phyloP scores from a whole-genome alignment of 2,888 invertebrate genomes.

The Nematopogon swammerdamellus region DNA sequence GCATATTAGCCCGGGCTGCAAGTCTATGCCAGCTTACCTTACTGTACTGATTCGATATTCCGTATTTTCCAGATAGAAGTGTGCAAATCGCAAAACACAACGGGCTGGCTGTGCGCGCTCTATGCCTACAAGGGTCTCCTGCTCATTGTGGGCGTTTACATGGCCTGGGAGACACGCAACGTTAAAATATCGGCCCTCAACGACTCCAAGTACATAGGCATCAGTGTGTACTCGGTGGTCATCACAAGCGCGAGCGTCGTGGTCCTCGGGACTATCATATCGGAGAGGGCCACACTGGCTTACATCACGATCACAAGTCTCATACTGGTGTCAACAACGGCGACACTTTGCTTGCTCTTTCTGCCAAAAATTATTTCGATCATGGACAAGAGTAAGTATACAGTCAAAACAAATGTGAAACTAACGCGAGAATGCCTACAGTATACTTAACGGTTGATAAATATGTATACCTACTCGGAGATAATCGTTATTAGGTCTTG shows the following conservation, averaged over 20 bases:
- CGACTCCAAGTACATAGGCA: conserved; percentile 91
- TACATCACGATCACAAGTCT: conserved; percentile 80
- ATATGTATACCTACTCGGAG: too few species aligned
- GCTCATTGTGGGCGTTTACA: conserved; percentile 86
- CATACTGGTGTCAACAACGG: conserved; percentile 82
- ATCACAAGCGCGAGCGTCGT: conserved; percentile 86
- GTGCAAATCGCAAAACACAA: conserved; percentile 83
- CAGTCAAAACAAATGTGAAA: too few species aligned
- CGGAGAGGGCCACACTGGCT: conserved; percentile 75
- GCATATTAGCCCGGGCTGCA: too few species aligned
- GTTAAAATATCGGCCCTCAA: conserved; percentile 90
- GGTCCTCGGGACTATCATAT: conserved; percentile 82
- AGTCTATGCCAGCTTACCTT: too few species aligned
- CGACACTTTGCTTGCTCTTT: conserved; percentile 81
- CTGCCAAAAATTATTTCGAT: conserved; percentile 81
- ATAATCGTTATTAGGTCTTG: too few species aligned
- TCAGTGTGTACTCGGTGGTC: conserved; percentile 89
- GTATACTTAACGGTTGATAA: too few species aligned
- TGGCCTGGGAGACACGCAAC: conserved; percentile 94
- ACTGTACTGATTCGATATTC: too few species aligned
- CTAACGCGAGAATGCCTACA: too few species aligned
- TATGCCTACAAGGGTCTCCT: conserved; percentile 89
- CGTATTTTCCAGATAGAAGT: conserved; percentile 67
- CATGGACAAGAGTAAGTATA: conserved; percentile 57
- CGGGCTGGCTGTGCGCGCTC: conserved; percentile 86